Evolutionary conservation across 2,113 vertebrate species (phyloP), one percentile per base, ranked within the genome.

Genomic region (Pantherophis guttatus): DNA sequence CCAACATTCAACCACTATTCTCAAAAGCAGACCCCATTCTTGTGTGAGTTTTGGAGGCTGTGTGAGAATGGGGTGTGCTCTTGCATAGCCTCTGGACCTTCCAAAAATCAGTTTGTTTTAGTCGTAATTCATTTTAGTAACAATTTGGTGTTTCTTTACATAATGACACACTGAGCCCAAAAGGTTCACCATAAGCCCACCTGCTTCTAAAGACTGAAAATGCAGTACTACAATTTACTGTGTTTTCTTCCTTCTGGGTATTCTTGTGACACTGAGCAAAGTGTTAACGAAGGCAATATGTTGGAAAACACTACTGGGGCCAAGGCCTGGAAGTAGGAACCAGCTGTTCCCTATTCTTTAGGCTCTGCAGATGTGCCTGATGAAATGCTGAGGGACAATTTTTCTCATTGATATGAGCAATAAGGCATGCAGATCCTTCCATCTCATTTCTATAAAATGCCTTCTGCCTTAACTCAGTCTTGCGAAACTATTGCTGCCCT

Each of bases 391-490:
- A 17, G 55, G 29, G 23, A 9, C 44, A 48, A 6, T 91, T 50
- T 92, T 86, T 58, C 90, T 94, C 62, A 75, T 92, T 53, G 52
- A 92, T 44, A 39, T 5, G 52, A 44, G 52, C 57, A 62, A 92
- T 57, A 89, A 92, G 81, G 33, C 81, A 87, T 11, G 33, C 50
- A 89, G 75, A 57, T 87, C 86, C 39, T 87, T 92, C 91, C 75
- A 29, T 90, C 75, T 94, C 58, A 52, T 94, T 92, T 89, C 88
- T 58, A 92, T 92, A 90, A 87, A 92, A 85, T 81, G 54, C 93
- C 93, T 87, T 92, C 93, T 92, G 93, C 55, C 65, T 92, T 54
- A 92, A 39, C 85, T 85, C 50, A 26, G 52, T 39, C 50, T 92
- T 94, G 55, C 50, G 19, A 70, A 87, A 75, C 7, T 39, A 55